Evolutionary conservation across 2,113 vertebrate genomes (phyloP).

Genomic region (Vulpes vulpes): DNA sequence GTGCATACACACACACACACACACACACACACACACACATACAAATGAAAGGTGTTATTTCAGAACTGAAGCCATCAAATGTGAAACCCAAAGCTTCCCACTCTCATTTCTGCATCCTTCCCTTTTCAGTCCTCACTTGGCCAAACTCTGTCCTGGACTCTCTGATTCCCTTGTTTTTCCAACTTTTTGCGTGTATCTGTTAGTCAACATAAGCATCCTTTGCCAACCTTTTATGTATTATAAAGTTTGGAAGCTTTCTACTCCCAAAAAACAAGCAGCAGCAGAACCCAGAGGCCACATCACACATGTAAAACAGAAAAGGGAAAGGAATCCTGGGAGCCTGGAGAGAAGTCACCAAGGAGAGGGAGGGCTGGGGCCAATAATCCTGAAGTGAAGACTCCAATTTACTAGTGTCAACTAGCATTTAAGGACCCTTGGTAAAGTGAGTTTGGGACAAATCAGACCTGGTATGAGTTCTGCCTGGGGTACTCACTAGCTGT

Average conservation of each 20-base stretch:
- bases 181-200: background rate
- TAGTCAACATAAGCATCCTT: conserved; percentile 23
- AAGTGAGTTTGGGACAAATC: background rate
- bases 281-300: background rate
- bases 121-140: background rate
- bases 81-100: background rate
- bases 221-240: background rate
- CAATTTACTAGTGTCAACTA: background rate
- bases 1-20: background rate
- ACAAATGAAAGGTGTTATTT: background rate
- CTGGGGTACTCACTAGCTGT: background rate
- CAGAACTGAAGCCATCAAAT: background rate
- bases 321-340: background rate
- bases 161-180: background rate
- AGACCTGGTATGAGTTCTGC: background rate
- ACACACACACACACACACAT: background rate
- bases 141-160: background rate
- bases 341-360: background rate
- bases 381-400: background rate
- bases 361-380: background rate
- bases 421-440: background rate
- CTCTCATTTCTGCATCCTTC: background rate
- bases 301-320: background rate
- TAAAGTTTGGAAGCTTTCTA: conserved; percentile 46
- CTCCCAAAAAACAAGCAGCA: background rate